These are phyloP conservation scores for Caenorhabditis imperialis DNA, from an alignment of 2,888 invertebrate genomes.

Conservation along the genomic window DNA sequence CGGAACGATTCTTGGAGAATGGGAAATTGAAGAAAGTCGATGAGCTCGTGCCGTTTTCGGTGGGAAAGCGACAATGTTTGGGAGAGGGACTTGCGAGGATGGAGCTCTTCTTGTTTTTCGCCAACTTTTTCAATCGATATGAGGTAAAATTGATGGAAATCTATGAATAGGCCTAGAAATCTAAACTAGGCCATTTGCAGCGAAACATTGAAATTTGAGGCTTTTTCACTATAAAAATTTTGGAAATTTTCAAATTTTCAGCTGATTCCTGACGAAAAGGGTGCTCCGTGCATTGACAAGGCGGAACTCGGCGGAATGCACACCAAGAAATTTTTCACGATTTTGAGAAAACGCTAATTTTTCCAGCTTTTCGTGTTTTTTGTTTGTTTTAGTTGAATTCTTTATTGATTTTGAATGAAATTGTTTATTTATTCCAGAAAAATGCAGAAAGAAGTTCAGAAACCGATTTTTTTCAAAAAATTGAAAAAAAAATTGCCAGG, in stretches of 20 bases:
- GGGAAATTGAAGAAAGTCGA: conserved; percentile 61
- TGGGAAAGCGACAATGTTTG: conserved; percentile 62
- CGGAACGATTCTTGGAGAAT: conserved; percentile 67
- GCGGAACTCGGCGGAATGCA: conserved; percentile 27
- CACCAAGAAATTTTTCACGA: conserved; percentile 23
- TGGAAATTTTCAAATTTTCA: conserved; percentile 8
- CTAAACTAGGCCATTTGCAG: too few species aligned
- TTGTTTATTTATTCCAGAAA: too few species aligned
- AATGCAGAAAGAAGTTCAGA: too few species aligned
- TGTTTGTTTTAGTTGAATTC: too few species aligned
- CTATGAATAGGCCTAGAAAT: too few species aligned
- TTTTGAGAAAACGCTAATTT: conserved; percentile 9
- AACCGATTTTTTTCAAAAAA: too few species aligned
- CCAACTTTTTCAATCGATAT: conserved; percentile 51
- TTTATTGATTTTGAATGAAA: too few species aligned
- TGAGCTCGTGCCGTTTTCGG: conserved; percentile 64
- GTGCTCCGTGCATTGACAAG: conserved; percentile 45
- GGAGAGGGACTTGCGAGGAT: conserved; percentile 47
- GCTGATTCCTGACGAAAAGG: conserved; percentile 22
- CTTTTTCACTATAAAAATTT: too few species aligned
- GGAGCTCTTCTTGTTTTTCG: conserved; percentile 50
- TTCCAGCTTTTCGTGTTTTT: not conserved
- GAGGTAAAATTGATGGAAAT: conserved; percentile 8
- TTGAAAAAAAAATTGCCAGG: too few species aligned
- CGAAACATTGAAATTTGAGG: too few species aligned